Conservation (phyloP, 1,140 invertebrate species). For the Drosophila erecta region DNA sequence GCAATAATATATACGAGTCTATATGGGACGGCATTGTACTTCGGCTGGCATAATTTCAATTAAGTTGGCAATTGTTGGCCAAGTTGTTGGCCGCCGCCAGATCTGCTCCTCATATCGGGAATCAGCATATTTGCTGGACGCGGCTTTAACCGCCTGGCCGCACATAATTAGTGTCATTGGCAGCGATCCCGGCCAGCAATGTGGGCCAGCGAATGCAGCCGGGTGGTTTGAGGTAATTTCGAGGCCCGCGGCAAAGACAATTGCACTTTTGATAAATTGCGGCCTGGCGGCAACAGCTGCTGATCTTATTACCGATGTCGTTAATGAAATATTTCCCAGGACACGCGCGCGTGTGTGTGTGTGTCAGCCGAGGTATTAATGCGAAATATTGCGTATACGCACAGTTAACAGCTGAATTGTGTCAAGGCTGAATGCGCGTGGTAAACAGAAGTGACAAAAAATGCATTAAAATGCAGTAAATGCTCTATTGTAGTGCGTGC, state of each 20-base stretch:
- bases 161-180: slow-evolving; percentile 75
- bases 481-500: not conserved
- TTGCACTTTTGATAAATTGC: slow-evolving; percentile 70
- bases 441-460: not conserved
- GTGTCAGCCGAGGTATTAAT: slow-evolving; percentile 29
- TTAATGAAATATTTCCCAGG: slow-evolving; percentile 52
- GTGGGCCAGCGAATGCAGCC: slow-evolving; percentile 26
- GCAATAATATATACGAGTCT: slow-evolving; percentile 1
- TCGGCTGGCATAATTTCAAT: slow-evolving; percentile 62
- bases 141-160: slow-evolving; percentile 47
- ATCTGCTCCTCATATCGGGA: slow-evolving; percentile 22
- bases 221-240: slow-evolving; percentile 33
- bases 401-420: slow-evolving; percentile 33
- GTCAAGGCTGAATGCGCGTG: slow-evolving; percentile 8
- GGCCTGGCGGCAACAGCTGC: slow-evolving; percentile 47
- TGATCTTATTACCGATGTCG: slow-evolving; percentile 63
- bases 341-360: not conserved
- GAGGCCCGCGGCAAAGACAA: slow-evolving; percentile 49
- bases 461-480: not conserved
- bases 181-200: slow-evolving; percentile 26
- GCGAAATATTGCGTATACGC: slow-evolving; percentile 41
- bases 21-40: slow-evolving; percentile 26
- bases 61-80: slow-evolving; percentile 65
- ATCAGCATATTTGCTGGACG: slow-evolving; percentile 52
- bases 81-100: slow-evolving; percentile 21